A percentile compares a stretch with the other conserved stretches of the same genome.
These are phyloP conservation scores for Montipora cactus DNA, from an alignment of 64 coral and sea anemone genomes.

Conservation along the genomic window DNA sequence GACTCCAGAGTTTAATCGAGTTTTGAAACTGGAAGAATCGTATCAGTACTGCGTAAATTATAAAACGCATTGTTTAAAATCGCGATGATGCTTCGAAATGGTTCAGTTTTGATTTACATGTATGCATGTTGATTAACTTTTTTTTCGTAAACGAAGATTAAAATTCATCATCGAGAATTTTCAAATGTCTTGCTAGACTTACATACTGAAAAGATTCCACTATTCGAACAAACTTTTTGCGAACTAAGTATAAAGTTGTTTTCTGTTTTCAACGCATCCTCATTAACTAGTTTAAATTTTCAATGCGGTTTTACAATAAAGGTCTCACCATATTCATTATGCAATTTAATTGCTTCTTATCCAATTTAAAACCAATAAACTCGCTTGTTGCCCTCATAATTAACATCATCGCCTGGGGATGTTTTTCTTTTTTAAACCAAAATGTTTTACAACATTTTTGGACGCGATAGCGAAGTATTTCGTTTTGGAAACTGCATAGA, in stretches of 20 bases:
- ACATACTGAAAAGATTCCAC: no score
- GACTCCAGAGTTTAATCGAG: no score
- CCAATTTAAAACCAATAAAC: constrained; percentile 22
- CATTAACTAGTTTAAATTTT: not conserved
- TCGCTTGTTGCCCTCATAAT: not conserved
- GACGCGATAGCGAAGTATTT: not conserved
- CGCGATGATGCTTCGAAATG: not conserved
- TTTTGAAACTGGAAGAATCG: no score
- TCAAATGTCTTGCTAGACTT: no score
- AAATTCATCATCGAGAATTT: no score
- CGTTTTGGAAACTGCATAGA: not conserved
- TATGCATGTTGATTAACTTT: not conserved
- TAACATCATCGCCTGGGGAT: not conserved
- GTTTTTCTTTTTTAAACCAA: not conserved
- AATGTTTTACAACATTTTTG: not conserved
- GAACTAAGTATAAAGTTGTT: no score
- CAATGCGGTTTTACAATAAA: constrained; percentile 12
- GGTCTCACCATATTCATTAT: not conserved
- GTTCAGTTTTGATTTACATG: not conserved
- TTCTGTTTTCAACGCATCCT: not conserved
- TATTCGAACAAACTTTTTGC: no score
- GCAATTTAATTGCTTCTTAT: not conserved
- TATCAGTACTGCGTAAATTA: no score
- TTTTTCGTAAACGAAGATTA: not conserved
- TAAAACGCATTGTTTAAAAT: no score